Conservation (phyloP, 2,888 invertebrate genomes). For the Physocephala rufipes region DNA sequence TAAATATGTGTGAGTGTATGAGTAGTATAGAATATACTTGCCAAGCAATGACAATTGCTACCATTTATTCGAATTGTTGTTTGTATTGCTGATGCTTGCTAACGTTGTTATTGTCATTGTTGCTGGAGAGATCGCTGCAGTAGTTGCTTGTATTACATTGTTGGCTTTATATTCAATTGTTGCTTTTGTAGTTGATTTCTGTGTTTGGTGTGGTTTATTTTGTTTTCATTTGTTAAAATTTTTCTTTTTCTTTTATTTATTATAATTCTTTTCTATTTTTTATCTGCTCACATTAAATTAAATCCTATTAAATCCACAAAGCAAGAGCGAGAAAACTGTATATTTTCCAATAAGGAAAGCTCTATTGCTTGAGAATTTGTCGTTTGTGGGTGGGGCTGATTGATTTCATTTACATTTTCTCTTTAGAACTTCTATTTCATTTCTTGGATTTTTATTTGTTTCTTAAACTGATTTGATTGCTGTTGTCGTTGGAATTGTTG, state of each 20-base stretch:
- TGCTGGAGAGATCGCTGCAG: not conserved
- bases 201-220: slow-evolving; percentile 56
- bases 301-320: slow-evolving; percentile 49
- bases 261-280: slow-evolving; percentile 35
- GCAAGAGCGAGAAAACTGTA: not conserved
- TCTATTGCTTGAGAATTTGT: not conserved
- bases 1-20: slow-evolving; percentile 35
- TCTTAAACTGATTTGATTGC: slow-evolving; percentile 33
- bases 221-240: not conserved
- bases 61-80: not conserved
- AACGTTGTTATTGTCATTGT: slow-evolving; percentile 39
- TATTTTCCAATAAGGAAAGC: not conserved
- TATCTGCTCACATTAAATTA: slow-evolving; percentile 54
- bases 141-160: slow-evolving; percentile 7
- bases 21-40: slow-evolving; percentile 26
- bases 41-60: slow-evolving; percentile 30
- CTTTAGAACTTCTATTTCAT: slow-evolving; percentile 44
- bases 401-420: slow-evolving; percentile 32
- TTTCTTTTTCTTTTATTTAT: slow-evolving; percentile 31
- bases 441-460: slow-evolving; percentile 44
- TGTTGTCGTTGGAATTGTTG: not conserved
- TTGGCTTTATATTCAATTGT: slow-evolving; percentile 46
- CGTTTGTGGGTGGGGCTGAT: slow-evolving; percentile 15
- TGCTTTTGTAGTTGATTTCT: slow-evolving; percentile 51
- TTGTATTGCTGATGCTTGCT: too few relatives aligned